phyloP scores from a whole-genome alignment of 2,888 invertebrate species.

The Lingula anatina region DNA sequence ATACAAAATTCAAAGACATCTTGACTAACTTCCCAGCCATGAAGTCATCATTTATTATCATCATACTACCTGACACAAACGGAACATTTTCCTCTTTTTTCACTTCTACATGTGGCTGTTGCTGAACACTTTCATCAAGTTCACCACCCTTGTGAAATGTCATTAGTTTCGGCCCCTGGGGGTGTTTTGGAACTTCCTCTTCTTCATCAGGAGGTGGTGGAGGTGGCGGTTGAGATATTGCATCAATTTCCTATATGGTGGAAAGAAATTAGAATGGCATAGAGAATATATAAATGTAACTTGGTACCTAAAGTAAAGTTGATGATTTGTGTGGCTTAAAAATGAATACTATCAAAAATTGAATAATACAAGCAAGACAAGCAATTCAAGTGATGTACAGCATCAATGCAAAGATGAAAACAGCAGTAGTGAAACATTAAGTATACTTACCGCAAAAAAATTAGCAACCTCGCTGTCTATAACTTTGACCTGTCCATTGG shows the following conservation, averaged over 20 bases:
- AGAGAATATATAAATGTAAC: no score
- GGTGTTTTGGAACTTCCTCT: no score
- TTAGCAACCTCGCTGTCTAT: constrained; percentile 37
- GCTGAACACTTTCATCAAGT: constrained; percentile 12
- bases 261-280: no score
- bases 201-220: not conserved
- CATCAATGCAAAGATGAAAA: not conserved
- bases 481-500: constrained; percentile 12
- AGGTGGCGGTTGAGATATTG: not conserved
- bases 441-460: constrained; percentile 35
- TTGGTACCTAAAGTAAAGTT: not conserved
- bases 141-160: no score
- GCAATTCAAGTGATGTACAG: not conserved
- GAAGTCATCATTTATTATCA: not conserved
- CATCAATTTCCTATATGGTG: constrained; percentile 4
- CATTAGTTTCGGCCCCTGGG: no score
- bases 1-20: no score
- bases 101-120: constrained; percentile 5
- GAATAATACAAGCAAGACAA: no score
- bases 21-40: no score
- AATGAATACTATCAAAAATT: no score
- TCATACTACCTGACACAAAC: constrained; percentile 5
- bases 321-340: not conserved
- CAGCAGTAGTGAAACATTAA: not conserved
- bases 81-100: constrained; percentile 21